A percentile compares a stretch with the other conserved stretches of the same genome.
Conservation (phyloP, 2,797 vertebrate species). For the Lophotriccus pileatus region DNA sequence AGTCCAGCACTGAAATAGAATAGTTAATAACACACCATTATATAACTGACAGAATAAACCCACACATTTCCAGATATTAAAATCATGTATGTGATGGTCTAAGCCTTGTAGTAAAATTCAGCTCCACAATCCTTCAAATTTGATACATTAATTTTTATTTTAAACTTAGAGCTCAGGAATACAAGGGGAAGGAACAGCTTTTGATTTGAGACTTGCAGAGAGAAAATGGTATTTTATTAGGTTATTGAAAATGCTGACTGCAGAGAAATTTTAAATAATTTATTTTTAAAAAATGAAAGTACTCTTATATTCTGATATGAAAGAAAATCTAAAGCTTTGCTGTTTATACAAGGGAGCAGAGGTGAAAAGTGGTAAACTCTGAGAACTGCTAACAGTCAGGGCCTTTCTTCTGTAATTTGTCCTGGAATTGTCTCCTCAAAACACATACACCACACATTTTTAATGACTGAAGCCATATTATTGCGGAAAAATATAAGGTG, state of each 20-base stretch:
- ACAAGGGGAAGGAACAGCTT: neutral
- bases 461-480: neutral
- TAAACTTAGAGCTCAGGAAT: conserved; percentile 1
- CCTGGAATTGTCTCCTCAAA: neutral
- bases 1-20: neutral
- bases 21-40: neutral
- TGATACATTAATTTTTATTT: neutral
- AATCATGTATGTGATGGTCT: neutral
- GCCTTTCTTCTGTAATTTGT: neutral
- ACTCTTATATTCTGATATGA: neutral
- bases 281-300: neutral
- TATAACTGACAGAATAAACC: neutral
- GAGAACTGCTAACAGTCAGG: neutral
- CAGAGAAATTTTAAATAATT: conserved; percentile 42
- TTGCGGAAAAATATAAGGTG: neutral
- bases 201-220: conserved; percentile 27
- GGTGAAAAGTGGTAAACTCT: neutral
- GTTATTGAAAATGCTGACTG: conserved; percentile 43
- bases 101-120: conserved; percentile 36
- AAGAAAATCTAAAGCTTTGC: conserved; percentile 15
- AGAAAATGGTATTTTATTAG: conserved; percentile 32
- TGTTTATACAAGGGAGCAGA: neutral
- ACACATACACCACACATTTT: neutral
- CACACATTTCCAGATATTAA: conserved; percentile 20
- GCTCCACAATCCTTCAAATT: neutral